Conservation (phyloP, 2,113 vertebrate genomes). For the Osmerus eperlanus region DNA sequence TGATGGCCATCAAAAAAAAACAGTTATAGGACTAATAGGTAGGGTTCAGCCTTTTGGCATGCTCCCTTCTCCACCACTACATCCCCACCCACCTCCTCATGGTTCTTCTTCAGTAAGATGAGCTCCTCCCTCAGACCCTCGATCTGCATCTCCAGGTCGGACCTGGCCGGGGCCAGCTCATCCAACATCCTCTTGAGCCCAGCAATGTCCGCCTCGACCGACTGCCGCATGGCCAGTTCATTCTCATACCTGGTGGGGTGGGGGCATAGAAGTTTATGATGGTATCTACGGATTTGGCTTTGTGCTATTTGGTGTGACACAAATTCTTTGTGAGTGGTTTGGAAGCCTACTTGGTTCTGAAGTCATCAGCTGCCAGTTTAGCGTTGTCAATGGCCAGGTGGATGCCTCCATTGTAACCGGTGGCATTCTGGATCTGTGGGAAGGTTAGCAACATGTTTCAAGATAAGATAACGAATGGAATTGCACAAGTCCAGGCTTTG, state of each 20-base stretch:
- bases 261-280: not conserved
- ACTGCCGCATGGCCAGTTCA: constrained; percentile 80
- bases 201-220: constrained; percentile 83
- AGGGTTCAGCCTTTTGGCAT: not conserved
- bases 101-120: constrained; percentile 83
- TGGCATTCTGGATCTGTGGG: constrained; percentile 76
- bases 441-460: not conserved
- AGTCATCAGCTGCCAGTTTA: constrained; percentile 85
- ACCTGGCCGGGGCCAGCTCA: constrained; percentile 67
- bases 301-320: not conserved
- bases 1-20: no score
- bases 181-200: constrained; percentile 74
- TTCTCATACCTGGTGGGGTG: constrained; percentile 76
- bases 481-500: not conserved
- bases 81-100: constrained; percentile 73
- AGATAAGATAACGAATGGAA: not conserved
- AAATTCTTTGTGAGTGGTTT: not conserved
- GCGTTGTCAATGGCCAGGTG: constrained; percentile 82
- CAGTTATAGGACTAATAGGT: no score
- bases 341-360: constrained; percentile 81
- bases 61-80: not conserved
- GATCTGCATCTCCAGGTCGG: constrained; percentile 84
- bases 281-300: not conserved
- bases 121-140: constrained; percentile 82
- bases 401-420: constrained; percentile 70